These are phyloP conservation scores for Chesias legatella DNA, from an alignment of 2,888 invertebrate species.

Conservation along the genomic window DNA sequence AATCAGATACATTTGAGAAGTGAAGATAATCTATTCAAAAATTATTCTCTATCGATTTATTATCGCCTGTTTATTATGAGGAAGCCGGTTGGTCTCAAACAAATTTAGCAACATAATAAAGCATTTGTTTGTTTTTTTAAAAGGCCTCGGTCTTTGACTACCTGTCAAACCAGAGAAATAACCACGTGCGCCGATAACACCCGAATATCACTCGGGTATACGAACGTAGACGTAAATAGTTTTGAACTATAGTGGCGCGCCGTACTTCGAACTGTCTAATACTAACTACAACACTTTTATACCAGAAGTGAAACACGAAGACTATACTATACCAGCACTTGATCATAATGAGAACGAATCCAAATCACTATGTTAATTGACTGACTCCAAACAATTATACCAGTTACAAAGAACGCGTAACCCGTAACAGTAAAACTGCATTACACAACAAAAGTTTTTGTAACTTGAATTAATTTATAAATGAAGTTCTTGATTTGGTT, in stretches of 20 bases:
- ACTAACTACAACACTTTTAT: constrained; percentile 1
- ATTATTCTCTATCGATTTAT: too few species aligned
- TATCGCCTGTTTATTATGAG: too few species aligned
- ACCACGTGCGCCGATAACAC: constrained; percentile 64
- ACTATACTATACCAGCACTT: background rate
- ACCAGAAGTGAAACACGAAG: constrained; percentile 2
- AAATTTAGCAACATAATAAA: too few species aligned
- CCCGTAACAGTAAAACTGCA: background rate
- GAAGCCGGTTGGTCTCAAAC: too few species aligned
- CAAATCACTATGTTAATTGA: constrained; percentile 5
- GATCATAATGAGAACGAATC: background rate
- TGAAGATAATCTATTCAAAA: too few species aligned
- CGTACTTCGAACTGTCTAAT: constrained; percentile 43
- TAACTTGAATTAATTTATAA: too few species aligned
- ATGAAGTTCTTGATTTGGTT: background rate
- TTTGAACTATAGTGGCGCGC: constrained; percentile 48
- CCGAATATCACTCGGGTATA: constrained; percentile 49
- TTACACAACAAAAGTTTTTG: background rate
- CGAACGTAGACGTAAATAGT: constrained; percentile 68
- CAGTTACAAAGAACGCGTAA: constrained; percentile 5
- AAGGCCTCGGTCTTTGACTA: constrained; percentile 37
- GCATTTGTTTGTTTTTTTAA: too few species aligned
- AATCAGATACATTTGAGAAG: too few species aligned
- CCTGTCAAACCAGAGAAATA: constrained; percentile 44
- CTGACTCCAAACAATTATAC: constrained; percentile 6